A percentile compares a stretch with the other conserved stretches of the same genome.
Conservation (phyloP, 2,888 invertebrate species). For the Eupithecia exiguata region DNA sequence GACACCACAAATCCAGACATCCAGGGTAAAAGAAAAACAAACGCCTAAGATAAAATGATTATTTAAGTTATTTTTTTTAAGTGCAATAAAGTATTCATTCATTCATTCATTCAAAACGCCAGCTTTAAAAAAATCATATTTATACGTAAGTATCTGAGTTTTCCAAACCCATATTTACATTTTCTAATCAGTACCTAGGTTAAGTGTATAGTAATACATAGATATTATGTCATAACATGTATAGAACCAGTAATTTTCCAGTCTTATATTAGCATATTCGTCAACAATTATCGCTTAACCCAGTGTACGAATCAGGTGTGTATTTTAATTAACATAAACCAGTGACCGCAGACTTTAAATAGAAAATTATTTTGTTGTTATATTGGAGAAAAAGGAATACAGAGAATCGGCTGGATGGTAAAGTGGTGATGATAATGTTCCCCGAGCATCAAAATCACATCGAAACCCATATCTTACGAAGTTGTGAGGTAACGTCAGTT, state of each 20-base stretch:
- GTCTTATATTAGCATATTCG: constrained; percentile 34
- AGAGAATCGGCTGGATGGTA: not conserved
- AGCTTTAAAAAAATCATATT: no score
- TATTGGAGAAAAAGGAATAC: not conserved
- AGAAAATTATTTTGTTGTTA: not conserved
- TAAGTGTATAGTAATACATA: not conserved
- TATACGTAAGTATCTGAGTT: not conserved
- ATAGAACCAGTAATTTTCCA: constrained; percentile 9
- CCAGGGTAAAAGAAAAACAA: no score
- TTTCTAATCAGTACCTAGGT: not conserved
- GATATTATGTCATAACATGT: constrained; percentile 2
- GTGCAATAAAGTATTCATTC: no score
- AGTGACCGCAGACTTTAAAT: not conserved
- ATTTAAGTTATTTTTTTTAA: no score
- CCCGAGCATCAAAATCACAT: not conserved
- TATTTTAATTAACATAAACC: constrained; percentile 7
- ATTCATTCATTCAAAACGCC: no score
- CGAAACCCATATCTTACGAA: not conserved
- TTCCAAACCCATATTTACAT: not conserved
- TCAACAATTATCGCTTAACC: constrained; percentile 13
- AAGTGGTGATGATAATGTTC: not conserved
- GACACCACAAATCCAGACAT: no score
- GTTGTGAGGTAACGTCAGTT: not conserved
- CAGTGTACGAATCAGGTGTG: not conserved
- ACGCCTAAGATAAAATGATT: no score